Conservation (phyloP, 2,797 vertebrate species). For the Phrynocephalus forsythii region DNA sequence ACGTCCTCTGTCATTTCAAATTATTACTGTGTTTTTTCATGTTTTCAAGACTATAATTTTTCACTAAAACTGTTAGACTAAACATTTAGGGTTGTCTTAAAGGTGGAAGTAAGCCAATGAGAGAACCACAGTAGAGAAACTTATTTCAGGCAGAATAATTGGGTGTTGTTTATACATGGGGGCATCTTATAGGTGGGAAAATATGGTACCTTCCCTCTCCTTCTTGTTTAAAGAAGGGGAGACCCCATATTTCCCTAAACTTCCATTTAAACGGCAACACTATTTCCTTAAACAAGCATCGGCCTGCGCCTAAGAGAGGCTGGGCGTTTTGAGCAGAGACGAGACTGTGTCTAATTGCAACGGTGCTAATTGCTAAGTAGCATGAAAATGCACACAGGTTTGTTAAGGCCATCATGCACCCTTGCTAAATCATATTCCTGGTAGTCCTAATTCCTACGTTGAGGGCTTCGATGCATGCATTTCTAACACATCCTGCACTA, state of each 20-base stretch:
- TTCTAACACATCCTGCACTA: constrained; percentile 18
- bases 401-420: background rate
- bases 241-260: background rate
- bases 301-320: background rate
- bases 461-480: background rate
- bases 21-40: too few relatives aligned
- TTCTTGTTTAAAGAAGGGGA: background rate
- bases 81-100: too few relatives aligned
- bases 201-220: too few relatives aligned
- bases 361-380: background rate
- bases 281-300: background rate
- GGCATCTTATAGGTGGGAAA: too few relatives aligned
- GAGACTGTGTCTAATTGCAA: too few relatives aligned
- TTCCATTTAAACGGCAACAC: background rate
- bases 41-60: too few relatives aligned
- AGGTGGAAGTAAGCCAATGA: too few relatives aligned
- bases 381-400: background rate
- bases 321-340: background rate
- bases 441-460: background rate
- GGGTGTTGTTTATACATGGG: too few relatives aligned
- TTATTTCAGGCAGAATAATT: too few relatives aligned
- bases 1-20: background rate
- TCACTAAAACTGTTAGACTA: too few relatives aligned
- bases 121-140: too few relatives aligned
- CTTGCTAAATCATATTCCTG: background rate